Conservation (phyloP, 1,140 invertebrate genomes). For the Eurosta solidaginis region DNA sequence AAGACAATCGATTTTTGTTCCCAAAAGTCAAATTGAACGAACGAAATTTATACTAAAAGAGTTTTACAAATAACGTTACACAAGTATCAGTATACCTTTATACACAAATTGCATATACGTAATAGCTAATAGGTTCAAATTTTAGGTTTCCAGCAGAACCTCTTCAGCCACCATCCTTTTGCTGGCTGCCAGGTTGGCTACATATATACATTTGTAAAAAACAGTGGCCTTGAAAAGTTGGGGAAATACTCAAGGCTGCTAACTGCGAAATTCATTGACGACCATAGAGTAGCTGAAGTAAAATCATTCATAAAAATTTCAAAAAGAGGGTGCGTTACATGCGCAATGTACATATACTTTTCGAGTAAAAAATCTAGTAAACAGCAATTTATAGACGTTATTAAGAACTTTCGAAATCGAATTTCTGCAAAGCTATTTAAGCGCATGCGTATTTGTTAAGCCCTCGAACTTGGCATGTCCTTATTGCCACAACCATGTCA, state of each 20-base stretch:
- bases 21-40: too few relatives aligned
- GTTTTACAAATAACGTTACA: too few relatives aligned
- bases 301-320: slow-evolving; percentile 1
- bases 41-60: too few relatives aligned
- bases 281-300: neutral
- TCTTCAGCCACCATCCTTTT: neutral
- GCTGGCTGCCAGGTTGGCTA: neutral
- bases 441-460: neutral
- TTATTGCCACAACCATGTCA: neutral
- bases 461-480: neutral
- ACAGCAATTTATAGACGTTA: too few relatives aligned
- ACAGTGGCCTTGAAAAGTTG: neutral
- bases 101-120: too few relatives aligned
- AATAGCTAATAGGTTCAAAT: too few relatives aligned
- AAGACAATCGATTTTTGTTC: too few relatives aligned
- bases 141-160: neutral
- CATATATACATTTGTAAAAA: neutral
- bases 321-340: neutral
- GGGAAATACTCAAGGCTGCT: neutral
- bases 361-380: neutral
- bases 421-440: neutral
- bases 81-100: too few relatives aligned
- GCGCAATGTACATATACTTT: neutral
- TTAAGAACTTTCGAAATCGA: neutral
- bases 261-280: slow-evolving; percentile 9